Evolutionary conservation across 2,113 vertebrate genomes (phyloP).

Genomic region (Rhinolophus ferrumequinum): DNA sequence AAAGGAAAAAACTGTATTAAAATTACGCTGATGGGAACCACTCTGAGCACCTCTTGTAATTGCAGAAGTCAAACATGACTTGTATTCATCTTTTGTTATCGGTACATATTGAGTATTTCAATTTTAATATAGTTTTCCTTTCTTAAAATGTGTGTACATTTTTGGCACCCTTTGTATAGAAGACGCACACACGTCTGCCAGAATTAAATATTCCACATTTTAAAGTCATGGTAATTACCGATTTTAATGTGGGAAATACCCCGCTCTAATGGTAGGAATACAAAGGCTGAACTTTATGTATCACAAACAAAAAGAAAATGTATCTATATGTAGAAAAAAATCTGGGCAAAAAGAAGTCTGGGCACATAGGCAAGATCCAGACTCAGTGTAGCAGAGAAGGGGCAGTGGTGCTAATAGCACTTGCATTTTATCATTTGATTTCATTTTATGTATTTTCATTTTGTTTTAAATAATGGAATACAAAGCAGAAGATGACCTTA

Average conservation of each 20-base stretch:
- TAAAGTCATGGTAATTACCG: neutral
- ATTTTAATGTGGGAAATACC: neutral
- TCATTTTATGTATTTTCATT: neutral
- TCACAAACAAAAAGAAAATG: neutral
- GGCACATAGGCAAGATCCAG: neutral
- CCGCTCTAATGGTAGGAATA: neutral
- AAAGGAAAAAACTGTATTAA: too few relatives aligned
- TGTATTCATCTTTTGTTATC: too few relatives aligned
- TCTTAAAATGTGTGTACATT: too few relatives aligned
- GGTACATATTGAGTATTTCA: too few relatives aligned
- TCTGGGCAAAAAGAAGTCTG: neutral
- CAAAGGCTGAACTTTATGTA: neutral
- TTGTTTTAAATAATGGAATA: conserved; percentile 18
- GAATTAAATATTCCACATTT: neutral
- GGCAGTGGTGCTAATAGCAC: neutral
- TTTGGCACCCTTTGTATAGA: too few relatives aligned
- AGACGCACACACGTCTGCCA: neutral
- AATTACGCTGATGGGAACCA: too few relatives aligned
- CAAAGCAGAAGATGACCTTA: neutral
- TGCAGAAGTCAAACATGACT: too few relatives aligned
- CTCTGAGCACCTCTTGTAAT: too few relatives aligned
- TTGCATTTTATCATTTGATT: neutral
- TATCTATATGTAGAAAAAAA: neutral
- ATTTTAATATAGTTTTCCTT: too few relatives aligned
- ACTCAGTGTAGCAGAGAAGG: neutral